Conservation (phyloP, 2,888 invertebrate genomes). For the Lasioglossum morio region DNA sequence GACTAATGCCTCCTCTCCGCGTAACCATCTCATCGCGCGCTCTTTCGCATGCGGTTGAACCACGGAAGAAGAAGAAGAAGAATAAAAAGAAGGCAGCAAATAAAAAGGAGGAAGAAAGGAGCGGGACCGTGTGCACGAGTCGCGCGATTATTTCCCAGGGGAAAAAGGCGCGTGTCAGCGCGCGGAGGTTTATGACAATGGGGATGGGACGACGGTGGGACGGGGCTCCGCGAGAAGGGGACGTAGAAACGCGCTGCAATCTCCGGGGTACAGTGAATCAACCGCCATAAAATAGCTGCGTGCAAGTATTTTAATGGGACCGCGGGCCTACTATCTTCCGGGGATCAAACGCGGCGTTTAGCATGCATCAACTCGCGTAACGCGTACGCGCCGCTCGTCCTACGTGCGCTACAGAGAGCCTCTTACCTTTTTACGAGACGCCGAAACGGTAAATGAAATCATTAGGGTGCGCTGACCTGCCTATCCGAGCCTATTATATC, state of each 20-base stretch:
- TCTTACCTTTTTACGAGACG: conserved; percentile 43
- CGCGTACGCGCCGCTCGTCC: conserved; percentile 27
- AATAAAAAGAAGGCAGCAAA: not conserved
- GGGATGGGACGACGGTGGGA: not conserved
- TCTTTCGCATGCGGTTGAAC: not conserved
- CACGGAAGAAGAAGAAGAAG: not conserved
- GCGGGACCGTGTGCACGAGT: not conserved
- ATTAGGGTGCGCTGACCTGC: conserved; percentile 51
- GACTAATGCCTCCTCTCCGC: not conserved
- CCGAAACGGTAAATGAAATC: conserved; percentile 63
- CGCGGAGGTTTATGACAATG: conserved; percentile 33
- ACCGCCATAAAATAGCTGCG: conserved; percentile 68
- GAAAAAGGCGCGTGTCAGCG: conserved; percentile 17
- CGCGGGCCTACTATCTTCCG: conserved; percentile 44
- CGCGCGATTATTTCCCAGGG: not conserved
- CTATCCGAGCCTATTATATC: conserved; percentile 36
- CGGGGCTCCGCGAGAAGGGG: not conserved
- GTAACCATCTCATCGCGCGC: not conserved
- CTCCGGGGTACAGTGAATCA: conserved; percentile 54
- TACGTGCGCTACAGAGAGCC: conserved; percentile 43
- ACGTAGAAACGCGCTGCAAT: conserved; percentile 14
- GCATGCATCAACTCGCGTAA: conserved; percentile 60
- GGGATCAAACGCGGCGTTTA: conserved; percentile 57
- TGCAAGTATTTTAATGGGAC: conserved; percentile 71
- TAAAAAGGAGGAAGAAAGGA: not conserved